Evolutionary conservation across 1,140 invertebrate species (phyloP), one percentile per base, ranked within the genome.

Genomic region (Apis cerana): DNA sequence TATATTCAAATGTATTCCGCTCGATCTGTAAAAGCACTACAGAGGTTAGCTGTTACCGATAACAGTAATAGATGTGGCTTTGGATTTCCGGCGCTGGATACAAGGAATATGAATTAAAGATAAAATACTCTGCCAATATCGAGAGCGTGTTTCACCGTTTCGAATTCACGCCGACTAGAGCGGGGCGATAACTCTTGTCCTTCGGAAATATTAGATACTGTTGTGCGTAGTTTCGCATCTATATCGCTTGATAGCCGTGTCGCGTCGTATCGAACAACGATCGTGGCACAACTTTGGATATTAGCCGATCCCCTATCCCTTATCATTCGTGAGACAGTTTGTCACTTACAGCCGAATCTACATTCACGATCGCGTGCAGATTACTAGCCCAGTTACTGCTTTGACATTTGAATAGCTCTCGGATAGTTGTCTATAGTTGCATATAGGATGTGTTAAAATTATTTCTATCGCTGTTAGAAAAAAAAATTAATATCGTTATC

Each of bases 311-410:
- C 68, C 13, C 68, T 59, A 52, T 76, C 61, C 78, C 58, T 75
- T 82, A 85, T 82, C 80, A 64, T 62, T 76, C 78, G 50, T 10
- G 70, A 71, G 71, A 71, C 74, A 74, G 78, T 86, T 85, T 85
- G 74, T 86, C 69, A 85, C 78, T 82, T 85, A 82, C 75, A 86
- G 67, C 56, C 62, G 69, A 68, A 61, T 75, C 68, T 74, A 74
- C 74, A 77, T 64, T 33, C 77, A 67, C 48, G 76, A 43, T 76
- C 74, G 56, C 59, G 76, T 68, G 58, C 85, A 80, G 62, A 74
- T 67, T 62, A 54, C 33, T 56, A 56, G 62, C 64, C 52, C 83
- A 17, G 75, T 82, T 82, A 82, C 75, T 59, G 68, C 78, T 86
- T 78, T 86, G 84, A 86, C 75, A 67, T 76, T 70, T 59, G n/a